Evolutionary conservation across 1,140 invertebrate species (phyloP), one percentile per base, ranked within the genome.

Genomic region (Paraescarpia echinospica): DNA sequence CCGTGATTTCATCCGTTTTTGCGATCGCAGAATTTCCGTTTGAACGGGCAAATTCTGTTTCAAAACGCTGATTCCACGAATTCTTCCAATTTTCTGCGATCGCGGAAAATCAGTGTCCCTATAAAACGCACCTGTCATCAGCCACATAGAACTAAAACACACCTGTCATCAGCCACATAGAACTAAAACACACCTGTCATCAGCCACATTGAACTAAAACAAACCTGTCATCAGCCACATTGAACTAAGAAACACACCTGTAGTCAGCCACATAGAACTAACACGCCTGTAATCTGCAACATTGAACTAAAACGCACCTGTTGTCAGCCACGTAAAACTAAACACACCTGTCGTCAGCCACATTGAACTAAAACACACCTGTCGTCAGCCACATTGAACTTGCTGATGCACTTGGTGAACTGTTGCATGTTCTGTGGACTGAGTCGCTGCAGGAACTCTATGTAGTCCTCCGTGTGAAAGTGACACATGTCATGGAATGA

Each of bases 391-490:
- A 99, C 99, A 96, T 99, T 99, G 95, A 99, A 99, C 92, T 95
- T 93, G 41, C 97, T 97, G 1, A 99, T 96, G 95, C 98, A 98
- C 93, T 99, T 99, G 1, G 98, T 99, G 95, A 98, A 99, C 92
- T 97, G 98, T 95, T 99, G 98, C 92, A 99, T 97, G 96, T 99
- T 99, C 94, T 99, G 98, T 5, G 99, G 99, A 0, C 98, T 99
- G 0, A 99, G 99, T 94, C 98, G 97, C 96, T 99, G 98, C 1
- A 99, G 96, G 95, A 99, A 99, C 94, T 99, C 98, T 51, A 99
- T 99, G 94, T 99, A 99, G 94, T 99, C 99, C 95, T 99, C 98
- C 0, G 99, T 98, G 96, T 99, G 99, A 96, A 99, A 99, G 18
- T 99, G 97, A 95, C 98, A 98, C 98, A 99, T 99, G 95, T 99